These are phyloP conservation scores for Indicator indicator DNA, from an alignment of 2,113 vertebrate species.

Conservation along the genomic window DNA sequence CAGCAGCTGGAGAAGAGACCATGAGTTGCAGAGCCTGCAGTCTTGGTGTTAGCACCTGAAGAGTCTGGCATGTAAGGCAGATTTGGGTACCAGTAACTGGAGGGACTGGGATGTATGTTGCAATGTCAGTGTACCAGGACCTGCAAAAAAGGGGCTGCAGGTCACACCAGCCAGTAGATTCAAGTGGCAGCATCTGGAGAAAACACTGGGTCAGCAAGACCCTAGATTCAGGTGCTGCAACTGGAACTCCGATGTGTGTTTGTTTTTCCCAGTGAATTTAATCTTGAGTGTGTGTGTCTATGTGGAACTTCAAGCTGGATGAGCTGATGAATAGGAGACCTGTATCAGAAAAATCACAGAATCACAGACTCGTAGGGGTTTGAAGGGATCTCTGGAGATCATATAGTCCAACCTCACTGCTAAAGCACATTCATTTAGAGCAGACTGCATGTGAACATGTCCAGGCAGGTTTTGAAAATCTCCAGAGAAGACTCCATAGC, in stretches of 20 bases:
- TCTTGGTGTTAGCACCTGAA: neutral
- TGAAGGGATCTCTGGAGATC: too few species aligned
- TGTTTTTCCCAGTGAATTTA: neutral
- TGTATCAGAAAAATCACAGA: neutral
- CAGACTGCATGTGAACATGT: too few species aligned
- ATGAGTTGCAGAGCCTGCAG: neutral
- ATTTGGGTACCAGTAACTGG: neutral
- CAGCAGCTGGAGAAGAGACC: neutral
- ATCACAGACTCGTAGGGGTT: too few species aligned
- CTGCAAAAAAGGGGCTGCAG: neutral
- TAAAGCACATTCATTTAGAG: too few species aligned
- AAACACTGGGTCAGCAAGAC: neutral
- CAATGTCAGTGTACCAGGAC: neutral
- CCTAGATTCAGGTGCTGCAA: neutral
- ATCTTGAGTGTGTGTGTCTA: neutral
- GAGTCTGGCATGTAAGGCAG: neutral
- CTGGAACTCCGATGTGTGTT: fast-evolving
- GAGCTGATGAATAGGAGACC: neutral
- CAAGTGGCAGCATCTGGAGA: neutral
- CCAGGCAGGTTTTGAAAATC: too few species aligned
- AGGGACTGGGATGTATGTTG: neutral
- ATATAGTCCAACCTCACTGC: too few species aligned
- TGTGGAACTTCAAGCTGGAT: neutral
- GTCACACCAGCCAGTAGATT: neutral
- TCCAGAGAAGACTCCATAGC: too few species aligned